Base-by-base conservation (phyloP, 2,888 invertebrate genomes). In the Stenchaetothrips biformis region DNA sequence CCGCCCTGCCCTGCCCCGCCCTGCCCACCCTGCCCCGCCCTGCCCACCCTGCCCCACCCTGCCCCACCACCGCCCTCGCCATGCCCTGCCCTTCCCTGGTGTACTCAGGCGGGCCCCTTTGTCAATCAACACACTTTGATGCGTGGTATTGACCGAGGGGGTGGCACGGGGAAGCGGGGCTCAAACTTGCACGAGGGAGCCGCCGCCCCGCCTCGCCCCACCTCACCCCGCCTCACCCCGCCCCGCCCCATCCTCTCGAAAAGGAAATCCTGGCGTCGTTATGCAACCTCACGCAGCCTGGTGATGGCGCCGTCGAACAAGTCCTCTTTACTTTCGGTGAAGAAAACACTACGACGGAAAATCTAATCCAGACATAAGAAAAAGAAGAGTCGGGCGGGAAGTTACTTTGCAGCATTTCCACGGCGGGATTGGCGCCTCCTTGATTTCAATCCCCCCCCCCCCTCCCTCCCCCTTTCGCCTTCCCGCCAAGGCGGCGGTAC, bases 81-180 rank as follows among this genome's bases (percentile, higher is more conserved):
- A 21, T 18, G 62, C n/a, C 62, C 18, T n/a, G 67, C n/a, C 25
- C 67, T 25, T 74, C 37, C 37, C 37, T 4, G 37, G 37, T 4
- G 37, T 37, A 37, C 37, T 37, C 37, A 37, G 37, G 37, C 37
- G 37, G 37, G 37, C 37, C 37, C 67, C 67, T 74, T 74, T 74
- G 67, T 74, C 67, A 74, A 74, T 74, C 67, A 74, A 74, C 67
- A 74, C 67, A 74, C 67, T 74, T 74, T 74, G 67, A 74, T 74
- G 67, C 67, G 67, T 74, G 67, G 67, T 74, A 74, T 74, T 74
- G 67, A 74, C 67, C 67, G 67, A 74, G 25, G 67, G 67, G 67
- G 21, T 21, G 25, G 67, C 25, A 25, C 11, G 67, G 67, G n/a
- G 62, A n/a, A 16, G 53, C 53, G 67, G 25, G 67, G 67, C 7